These are phyloP conservation scores for Ligdia adustata DNA, from an alignment of 2,888 invertebrate species.

Conservation along the genomic window DNA sequence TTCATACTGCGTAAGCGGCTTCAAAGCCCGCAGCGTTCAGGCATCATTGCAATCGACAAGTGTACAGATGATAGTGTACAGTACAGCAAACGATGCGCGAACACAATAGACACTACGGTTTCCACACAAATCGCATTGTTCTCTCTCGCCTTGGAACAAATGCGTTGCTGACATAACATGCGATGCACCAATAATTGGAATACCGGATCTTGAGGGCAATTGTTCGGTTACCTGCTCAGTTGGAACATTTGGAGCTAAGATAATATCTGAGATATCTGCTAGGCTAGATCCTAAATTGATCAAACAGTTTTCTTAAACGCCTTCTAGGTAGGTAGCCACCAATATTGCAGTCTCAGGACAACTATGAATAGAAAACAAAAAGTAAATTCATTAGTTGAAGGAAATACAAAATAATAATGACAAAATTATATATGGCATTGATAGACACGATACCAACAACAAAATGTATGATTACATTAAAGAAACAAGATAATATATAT, in stretches of 20 bases:
- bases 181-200: conserved; percentile 34
- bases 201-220: conserved; percentile 28
- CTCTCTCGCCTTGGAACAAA: conserved; percentile 30
- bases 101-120: conserved; percentile 35
- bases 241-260: conserved; percentile 9
- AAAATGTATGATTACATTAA: no score
- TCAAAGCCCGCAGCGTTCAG: conserved; percentile 8
- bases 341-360: no score
- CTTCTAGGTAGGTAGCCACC: no score
- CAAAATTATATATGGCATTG: no score
- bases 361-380: no score
- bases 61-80: background rate
- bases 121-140: conserved; percentile 35
- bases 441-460: no score
- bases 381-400: no score
- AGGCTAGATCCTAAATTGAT: no score
- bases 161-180: conserved; percentile 31
- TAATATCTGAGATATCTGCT: no score
- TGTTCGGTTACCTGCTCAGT: conserved; percentile 13
- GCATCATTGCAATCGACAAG: conserved; percentile 21
- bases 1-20: background rate
- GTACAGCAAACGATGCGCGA: conserved; percentile 23
- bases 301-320: no score
- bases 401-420: no score
- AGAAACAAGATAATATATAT: no score